phyloP scores from a whole-genome alignment of 2,797 vertebrate species.

The Balearica regulorum region DNA sequence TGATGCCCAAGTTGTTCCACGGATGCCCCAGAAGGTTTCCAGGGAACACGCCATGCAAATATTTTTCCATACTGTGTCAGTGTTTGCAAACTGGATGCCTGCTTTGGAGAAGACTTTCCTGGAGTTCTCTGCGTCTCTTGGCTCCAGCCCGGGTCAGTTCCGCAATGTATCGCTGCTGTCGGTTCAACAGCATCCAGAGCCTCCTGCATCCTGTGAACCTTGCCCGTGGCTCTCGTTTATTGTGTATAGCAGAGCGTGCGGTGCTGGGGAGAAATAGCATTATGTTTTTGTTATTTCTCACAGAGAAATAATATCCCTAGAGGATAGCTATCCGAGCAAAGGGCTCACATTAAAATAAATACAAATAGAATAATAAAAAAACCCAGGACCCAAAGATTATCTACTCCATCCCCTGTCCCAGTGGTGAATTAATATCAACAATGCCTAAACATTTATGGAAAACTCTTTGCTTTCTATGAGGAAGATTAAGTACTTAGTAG shows the following conservation, averaged over 20 bases:
- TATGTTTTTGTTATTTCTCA: not conserved
- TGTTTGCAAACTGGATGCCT: not conserved
- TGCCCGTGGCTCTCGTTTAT: not conserved
- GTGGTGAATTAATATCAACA: not conserved
- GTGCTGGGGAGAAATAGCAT: not conserved
- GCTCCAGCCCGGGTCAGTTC: not conserved
- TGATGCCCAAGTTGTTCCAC: not conserved
- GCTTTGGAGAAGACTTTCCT: not conserved
- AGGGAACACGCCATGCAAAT: not conserved
- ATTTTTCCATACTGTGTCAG: not conserved
- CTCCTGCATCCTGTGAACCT: not conserved
- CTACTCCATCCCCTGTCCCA: not conserved
- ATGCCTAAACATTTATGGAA: not conserved
- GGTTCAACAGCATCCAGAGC: not conserved
- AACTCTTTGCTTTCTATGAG: not conserved
- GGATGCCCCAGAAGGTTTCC: not conserved
- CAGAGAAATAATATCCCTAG: not conserved
- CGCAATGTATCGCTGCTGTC: not conserved
- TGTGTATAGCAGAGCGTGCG: not conserved
- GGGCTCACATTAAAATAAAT: not conserved
- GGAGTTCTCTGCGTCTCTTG: not conserved
- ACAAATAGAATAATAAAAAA: not conserved
- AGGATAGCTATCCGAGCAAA: not conserved
- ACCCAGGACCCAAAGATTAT: not conserved
- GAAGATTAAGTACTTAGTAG: not conserved